Percentiles rank a stretch among this genome's conserved stretches.
These are phyloP conservation scores for Tribolium madens DNA, from an alignment of 1,140 invertebrate genomes.

Conservation along the genomic window DNA sequence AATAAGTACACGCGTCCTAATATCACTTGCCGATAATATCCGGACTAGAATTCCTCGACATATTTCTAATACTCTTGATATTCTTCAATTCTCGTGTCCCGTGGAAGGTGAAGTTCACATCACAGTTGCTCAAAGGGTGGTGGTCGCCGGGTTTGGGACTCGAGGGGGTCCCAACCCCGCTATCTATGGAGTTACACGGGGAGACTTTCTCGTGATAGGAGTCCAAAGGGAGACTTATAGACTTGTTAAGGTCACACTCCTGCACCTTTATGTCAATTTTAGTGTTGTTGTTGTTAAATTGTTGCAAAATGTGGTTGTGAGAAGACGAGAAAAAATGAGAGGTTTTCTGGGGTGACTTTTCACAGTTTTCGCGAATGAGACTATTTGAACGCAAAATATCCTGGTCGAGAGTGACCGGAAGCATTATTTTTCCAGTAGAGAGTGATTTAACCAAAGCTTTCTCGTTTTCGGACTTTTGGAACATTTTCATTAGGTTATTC, in stretches of 20 bases:
- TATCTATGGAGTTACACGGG: slow-evolving; percentile 58
- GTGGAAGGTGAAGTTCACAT: slow-evolving; percentile 75
- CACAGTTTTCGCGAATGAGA: slow-evolving; percentile 66
- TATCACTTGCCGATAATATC: slow-evolving; percentile 55
- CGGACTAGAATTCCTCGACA: slow-evolving; percentile 60
- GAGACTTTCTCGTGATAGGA: slow-evolving; percentile 52
- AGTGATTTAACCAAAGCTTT: slow-evolving; percentile 59
- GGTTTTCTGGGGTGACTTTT: slow-evolving; percentile 63
- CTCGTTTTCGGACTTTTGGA: slow-evolving; percentile 51
- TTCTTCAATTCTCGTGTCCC: slow-evolving; percentile 76
- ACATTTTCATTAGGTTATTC: slow-evolving; percentile 57
- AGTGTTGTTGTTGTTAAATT: slow-evolving; percentile 62
- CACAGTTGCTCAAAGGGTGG: slow-evolving; percentile 71
- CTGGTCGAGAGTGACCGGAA: slow-evolving; percentile 50
- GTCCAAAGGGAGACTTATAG: slow-evolving; percentile 29
- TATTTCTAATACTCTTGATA: slow-evolving; percentile 65
- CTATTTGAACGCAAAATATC: slow-evolving; percentile 56
- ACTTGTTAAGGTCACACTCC: slow-evolving; percentile 54
- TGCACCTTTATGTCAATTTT: slow-evolving; percentile 65
- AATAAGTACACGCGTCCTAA: slow-evolving; percentile 27
- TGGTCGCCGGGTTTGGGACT: slow-evolving; percentile 62
- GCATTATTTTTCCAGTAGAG: slow-evolving; percentile 59
- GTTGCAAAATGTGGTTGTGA: slow-evolving; percentile 74
- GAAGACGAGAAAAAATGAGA: slow-evolving; percentile 75
- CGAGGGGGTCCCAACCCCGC: slow-evolving; percentile 63